Conservation (phyloP, 2,797 vertebrate genomes). For the Neostethus bicornis region DNA sequence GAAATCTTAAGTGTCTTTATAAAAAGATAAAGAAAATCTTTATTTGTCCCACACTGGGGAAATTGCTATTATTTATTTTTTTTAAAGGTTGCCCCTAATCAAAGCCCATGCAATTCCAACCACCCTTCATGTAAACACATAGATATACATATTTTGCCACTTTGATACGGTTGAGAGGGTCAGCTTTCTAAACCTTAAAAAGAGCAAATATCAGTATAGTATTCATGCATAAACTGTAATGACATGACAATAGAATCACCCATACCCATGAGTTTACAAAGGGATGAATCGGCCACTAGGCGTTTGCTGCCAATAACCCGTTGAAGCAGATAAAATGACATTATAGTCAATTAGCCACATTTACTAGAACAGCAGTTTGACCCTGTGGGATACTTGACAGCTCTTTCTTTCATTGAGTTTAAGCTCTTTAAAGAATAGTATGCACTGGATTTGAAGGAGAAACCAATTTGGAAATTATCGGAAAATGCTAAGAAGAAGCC, state of each 20-base stretch:
- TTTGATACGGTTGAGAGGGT: slow-evolving; percentile 37
- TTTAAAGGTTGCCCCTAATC: too few relatives aligned
- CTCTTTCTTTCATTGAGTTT: too few relatives aligned
- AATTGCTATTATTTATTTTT: too few relatives aligned
- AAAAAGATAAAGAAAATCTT: too few relatives aligned
- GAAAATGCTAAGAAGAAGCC: slow-evolving; percentile 19
- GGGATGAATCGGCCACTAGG: slow-evolving; percentile 72
- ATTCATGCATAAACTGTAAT: slow-evolving; percentile 61
- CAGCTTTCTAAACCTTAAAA: slow-evolving; percentile 40
- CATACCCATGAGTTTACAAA: slow-evolving; percentile 68
- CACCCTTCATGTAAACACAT: not conserved
- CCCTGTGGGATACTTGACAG: slow-evolving; percentile 35
- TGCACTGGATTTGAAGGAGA: not conserved
- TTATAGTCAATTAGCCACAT: slow-evolving; percentile 72
- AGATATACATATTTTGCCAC: slow-evolving; percentile 22
- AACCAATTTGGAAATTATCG: not conserved
- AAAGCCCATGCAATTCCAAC: too few relatives aligned
- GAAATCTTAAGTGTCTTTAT: slow-evolving; percentile 71
- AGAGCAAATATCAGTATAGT: slow-evolving; percentile 70
- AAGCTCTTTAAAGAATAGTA: slow-evolving; percentile 12
- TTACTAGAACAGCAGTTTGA: slow-evolving; percentile 38
- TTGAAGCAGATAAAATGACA: slow-evolving; percentile 73
- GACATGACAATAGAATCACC: slow-evolving; percentile 75
- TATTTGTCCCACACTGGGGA: too few relatives aligned
- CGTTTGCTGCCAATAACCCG: slow-evolving; percentile 74